Conservation (phyloP, 2,113 vertebrate species). For the Canis aureus region DNA sequence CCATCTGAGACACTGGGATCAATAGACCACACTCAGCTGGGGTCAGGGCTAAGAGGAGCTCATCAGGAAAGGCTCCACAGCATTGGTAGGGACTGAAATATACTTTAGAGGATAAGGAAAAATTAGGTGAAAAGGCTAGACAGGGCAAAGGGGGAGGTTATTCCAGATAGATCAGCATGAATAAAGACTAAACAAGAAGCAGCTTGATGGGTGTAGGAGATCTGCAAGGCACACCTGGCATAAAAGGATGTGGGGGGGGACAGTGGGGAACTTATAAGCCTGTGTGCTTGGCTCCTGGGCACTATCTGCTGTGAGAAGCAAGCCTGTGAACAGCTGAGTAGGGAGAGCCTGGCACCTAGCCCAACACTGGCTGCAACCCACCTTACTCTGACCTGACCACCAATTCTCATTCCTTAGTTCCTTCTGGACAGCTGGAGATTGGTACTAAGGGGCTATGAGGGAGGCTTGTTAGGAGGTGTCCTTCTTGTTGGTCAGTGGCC, state of each 20-base stretch:
- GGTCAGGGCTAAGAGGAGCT: background rate
- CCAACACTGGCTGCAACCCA: background rate
- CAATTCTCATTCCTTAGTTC: background rate
- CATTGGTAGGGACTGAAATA: background rate
- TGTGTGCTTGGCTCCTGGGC: background rate
- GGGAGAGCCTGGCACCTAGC: background rate
- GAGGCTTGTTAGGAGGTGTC: background rate
- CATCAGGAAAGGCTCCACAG: background rate
- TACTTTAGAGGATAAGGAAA: background rate
- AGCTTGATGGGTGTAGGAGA: background rate
- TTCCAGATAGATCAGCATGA: background rate
- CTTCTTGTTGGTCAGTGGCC: conserved; percentile 6
- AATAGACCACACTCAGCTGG: background rate
- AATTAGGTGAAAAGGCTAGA: background rate
- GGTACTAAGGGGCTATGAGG: background rate
- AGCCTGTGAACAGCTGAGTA: background rate
- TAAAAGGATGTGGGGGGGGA: fast-evolving
- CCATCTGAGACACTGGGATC: background rate
- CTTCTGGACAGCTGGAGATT: background rate
- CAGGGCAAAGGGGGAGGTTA: background rate
- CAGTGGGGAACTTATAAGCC: background rate
- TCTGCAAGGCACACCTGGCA: background rate
- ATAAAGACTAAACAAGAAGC: background rate
- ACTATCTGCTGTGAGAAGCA: background rate
- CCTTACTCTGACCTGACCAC: background rate